Conservation (phyloP, 2,888 invertebrate species). For the Ariolimax columbianus region DNA sequence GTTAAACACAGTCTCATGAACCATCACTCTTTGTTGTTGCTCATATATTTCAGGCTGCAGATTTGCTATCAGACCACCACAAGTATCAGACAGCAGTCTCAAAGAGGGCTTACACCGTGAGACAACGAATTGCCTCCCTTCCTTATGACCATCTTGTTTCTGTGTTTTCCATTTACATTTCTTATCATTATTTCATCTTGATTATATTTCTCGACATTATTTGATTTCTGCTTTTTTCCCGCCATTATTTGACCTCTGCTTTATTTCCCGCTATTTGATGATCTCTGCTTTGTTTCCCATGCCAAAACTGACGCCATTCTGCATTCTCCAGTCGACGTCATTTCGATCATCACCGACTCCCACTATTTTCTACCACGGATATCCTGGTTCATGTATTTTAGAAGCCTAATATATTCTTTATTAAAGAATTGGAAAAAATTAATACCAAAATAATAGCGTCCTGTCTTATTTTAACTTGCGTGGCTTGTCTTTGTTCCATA, state of each 20-base stretch:
- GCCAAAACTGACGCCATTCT: not conserved
- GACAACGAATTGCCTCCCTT: conserved; percentile 10
- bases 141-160: not conserved
- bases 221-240: no score
- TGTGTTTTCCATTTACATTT: conserved; percentile 1
- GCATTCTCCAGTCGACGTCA: no score
- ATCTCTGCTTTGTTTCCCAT: not conserved
- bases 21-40: no score
- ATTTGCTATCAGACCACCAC: no score
- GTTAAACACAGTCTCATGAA: no score
- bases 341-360: not conserved
- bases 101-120: not conserved
- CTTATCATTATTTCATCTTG: not conserved
- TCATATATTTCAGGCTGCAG: no score
- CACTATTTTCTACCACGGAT: not conserved
- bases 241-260: no score
- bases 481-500: no score
- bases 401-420: conserved; percentile 27
- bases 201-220: not conserved
- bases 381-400: not conserved
- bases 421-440: not conserved
- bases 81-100: not conserved
- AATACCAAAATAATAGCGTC: not conserved
- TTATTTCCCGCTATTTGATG: not conserved
- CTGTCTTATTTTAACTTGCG: no score